These are phyloP conservation scores for Cervus canadensis DNA, from an alignment of 2,113 vertebrate species.

Conservation along the genomic window DNA sequence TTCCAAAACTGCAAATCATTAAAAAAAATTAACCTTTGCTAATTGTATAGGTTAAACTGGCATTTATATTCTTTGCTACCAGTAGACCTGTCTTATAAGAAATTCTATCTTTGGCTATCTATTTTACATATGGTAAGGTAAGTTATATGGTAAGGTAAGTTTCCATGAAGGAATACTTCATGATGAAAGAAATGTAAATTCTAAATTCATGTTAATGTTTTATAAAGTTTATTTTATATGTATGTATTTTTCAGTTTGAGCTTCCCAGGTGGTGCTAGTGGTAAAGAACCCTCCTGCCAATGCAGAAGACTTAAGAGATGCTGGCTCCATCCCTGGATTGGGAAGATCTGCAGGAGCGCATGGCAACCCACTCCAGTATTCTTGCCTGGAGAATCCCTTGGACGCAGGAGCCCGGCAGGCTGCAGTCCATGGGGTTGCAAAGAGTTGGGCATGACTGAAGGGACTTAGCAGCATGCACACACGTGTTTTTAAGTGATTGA, in stretches of 20 bases:
- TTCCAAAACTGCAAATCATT: not conserved
- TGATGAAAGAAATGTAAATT: not conserved
- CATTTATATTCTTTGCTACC: not conserved
- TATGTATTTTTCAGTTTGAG: not conserved
- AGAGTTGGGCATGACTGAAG: not conserved
- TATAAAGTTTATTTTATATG: not conserved
- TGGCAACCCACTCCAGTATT: not conserved
- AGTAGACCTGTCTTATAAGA: not conserved
- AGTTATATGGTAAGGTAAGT: not conserved
- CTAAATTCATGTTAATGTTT: not conserved
- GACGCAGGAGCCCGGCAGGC: not conserved
- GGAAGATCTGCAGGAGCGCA: accelerated
- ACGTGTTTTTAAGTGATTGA: not conserved
- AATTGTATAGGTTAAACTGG: not conserved
- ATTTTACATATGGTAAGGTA: not conserved
- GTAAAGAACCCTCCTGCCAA: not conserved
- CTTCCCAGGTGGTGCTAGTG: not conserved
- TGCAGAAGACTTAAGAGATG: not conserved
- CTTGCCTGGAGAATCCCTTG: not conserved
- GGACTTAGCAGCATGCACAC: not conserved
- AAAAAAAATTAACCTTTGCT: not conserved
- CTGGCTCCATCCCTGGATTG: not conserved
- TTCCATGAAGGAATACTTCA: not conserved
- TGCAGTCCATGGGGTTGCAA: not conserved
- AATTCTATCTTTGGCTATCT: not conserved